Conservation (phyloP, 2,113 vertebrate genomes). For the Macquaria australasica region DNA sequence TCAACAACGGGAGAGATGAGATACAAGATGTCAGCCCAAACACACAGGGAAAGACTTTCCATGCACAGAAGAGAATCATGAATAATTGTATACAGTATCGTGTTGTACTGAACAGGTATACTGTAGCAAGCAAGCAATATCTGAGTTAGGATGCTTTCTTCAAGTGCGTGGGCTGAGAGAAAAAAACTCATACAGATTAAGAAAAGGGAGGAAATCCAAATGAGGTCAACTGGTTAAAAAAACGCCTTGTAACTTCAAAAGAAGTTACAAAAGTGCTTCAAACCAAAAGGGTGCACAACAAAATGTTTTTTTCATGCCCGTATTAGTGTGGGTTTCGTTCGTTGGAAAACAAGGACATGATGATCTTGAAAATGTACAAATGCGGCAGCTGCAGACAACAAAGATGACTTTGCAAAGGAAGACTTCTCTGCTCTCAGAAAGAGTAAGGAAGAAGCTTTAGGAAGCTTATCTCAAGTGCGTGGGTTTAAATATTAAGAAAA, state of each 20-base stretch:
- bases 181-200: not conserved
- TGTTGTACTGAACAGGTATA: not conserved
- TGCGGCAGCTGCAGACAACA: not conserved
- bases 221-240: not conserved
- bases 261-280: not conserved
- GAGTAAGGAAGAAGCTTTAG: constrained; percentile 4
- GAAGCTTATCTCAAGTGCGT: not conserved
- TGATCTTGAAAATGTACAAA: constrained; percentile 5
- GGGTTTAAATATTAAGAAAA: not conserved
- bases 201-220: not conserved
- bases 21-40: not conserved
- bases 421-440: not conserved
- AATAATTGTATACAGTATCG: not conserved
- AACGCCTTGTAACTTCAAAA: not conserved
- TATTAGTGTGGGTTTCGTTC: not conserved
- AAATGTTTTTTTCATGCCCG: not conserved
- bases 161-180: not conserved
- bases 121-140: not conserved
- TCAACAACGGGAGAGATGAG: not conserved
- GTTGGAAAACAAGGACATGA: constrained; percentile 7
- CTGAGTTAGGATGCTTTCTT: not conserved
- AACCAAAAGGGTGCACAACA: not conserved
- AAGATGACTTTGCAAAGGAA: not conserved
- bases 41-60: not conserved
- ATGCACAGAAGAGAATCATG: not conserved